Conservation (phyloP, 2,797 vertebrate genomes). For the Tenualosa thibaudeaui region DNA sequence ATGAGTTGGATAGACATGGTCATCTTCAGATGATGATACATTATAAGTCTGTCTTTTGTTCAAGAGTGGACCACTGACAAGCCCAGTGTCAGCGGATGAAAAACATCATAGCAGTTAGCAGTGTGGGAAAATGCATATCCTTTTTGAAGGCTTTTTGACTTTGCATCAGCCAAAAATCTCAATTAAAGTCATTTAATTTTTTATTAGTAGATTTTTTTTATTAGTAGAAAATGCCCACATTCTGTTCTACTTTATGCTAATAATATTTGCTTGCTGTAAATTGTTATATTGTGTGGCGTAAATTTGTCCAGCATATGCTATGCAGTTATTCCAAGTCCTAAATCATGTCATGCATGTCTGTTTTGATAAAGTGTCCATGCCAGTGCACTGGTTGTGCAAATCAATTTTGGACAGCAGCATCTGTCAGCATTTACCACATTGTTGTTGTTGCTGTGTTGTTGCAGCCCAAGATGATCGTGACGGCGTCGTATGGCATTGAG, state of each 20-base stretch:
- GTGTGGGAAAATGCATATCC: background rate
- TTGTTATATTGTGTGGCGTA: background rate
- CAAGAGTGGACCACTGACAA: background rate
- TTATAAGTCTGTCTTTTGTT: background rate
- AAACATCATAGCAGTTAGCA: background rate
- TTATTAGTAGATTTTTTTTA: background rate
- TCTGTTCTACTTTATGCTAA: no score
- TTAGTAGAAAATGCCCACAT: background rate
- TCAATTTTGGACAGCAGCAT: background rate
- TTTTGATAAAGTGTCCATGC: background rate
- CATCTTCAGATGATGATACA: background rate
- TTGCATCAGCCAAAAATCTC: background rate
- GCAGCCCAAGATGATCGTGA: slow-evolving; percentile 91
- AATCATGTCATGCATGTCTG: background rate
- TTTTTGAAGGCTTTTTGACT: background rate
- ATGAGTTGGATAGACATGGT: background rate
- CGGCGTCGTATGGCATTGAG: slow-evolving; percentile 93
- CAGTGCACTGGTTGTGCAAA: background rate
- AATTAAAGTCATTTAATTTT: background rate
- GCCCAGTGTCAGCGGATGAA: background rate
- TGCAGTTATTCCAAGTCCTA: background rate
- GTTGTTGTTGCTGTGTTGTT: slow-evolving; percentile 41
- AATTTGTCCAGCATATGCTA: background rate
- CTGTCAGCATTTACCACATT: background rate
- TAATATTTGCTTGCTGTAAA: no score